Conservation (phyloP, 2,113 vertebrate genomes). For the Phoenicopterus ruber region DNA sequence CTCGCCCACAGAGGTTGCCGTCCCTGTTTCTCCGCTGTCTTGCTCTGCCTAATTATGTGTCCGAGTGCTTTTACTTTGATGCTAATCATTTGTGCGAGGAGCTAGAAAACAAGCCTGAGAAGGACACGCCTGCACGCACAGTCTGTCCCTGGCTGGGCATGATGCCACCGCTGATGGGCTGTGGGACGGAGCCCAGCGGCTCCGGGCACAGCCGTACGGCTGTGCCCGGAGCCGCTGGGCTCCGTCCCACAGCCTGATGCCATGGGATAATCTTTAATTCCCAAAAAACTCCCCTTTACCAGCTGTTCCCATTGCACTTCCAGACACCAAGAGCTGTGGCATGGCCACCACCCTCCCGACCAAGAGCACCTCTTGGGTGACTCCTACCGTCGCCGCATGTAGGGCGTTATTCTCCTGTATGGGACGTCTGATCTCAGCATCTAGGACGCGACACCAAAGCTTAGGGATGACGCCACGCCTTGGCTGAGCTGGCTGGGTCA, state of each 20-base stretch:
- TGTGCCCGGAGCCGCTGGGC: not conserved
- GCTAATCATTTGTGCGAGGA: not conserved
- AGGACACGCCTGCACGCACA: not conserved
- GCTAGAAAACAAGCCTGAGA: not conserved
- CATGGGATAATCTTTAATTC: not conserved
- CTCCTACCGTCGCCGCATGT: not conserved
- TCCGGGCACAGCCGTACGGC: not conserved
- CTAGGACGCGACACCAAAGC: not conserved
- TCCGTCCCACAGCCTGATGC: not conserved
- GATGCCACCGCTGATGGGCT: not conserved
- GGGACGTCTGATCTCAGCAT: not conserved
- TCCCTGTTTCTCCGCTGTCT: constrained; percentile 21
- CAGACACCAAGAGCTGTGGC: not conserved
- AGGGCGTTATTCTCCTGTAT: not conserved
- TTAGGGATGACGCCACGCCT: not conserved
- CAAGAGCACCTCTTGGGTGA: not conserved
- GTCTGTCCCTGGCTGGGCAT: not conserved
- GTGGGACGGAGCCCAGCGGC: not conserved
- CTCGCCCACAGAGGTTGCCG: not conserved
- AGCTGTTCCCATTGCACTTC: not conserved
- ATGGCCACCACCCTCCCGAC: not conserved
- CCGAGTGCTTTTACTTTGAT: constrained; percentile 38
- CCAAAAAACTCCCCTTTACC: not conserved
- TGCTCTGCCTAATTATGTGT: constrained; percentile 32
- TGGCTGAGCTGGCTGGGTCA: not conserved